Percentiles rank a stretch among this genome's conserved stretches.
phyloP scores from a whole-genome alignment of 2,888 invertebrate species.

The Ichneumoninae sp. region DNA sequence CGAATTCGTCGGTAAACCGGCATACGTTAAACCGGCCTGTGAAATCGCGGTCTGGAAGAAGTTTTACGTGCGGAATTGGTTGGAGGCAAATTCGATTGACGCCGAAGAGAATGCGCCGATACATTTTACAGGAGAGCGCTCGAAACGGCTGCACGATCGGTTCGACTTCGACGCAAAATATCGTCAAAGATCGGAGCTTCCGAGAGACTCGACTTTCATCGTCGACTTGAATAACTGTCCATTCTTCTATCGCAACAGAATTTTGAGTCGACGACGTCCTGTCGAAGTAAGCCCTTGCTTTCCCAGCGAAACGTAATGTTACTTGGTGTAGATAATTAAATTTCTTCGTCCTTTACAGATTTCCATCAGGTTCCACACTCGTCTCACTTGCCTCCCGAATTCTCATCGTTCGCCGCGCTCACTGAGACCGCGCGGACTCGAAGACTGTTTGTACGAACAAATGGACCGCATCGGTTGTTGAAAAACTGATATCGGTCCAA shows the following conservation, averaged over 20 bases:
- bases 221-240: conserved; percentile 55
- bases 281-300: conserved; percentile 73
- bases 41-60: conserved; percentile 36
- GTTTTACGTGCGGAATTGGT: conserved; percentile 51
- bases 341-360: conserved; percentile 70
- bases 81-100: conserved; percentile 1
- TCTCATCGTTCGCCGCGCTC: conserved; percentile 77
- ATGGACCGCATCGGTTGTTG: background rate
- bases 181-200: conserved; percentile 3
- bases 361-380: conserved; percentile 78
- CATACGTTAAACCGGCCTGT: background rate
- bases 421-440: conserved; percentile 77
- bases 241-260: conserved; percentile 77
- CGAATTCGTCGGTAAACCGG: background rate
- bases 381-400: conserved; percentile 75
- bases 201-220: conserved; percentile 39
- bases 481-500: background rate
- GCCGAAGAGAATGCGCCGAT: background rate
- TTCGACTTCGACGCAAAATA: conserved; percentile 11
- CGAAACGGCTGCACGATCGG: background rate
- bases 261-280: conserved; percentile 77
- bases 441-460: conserved; percentile 75
- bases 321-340: conserved; percentile 12
- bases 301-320: background rate
- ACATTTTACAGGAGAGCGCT: conserved; percentile 10